Conservation (phyloP, 2,888 invertebrate species). For the Agrochola lota region DNA sequence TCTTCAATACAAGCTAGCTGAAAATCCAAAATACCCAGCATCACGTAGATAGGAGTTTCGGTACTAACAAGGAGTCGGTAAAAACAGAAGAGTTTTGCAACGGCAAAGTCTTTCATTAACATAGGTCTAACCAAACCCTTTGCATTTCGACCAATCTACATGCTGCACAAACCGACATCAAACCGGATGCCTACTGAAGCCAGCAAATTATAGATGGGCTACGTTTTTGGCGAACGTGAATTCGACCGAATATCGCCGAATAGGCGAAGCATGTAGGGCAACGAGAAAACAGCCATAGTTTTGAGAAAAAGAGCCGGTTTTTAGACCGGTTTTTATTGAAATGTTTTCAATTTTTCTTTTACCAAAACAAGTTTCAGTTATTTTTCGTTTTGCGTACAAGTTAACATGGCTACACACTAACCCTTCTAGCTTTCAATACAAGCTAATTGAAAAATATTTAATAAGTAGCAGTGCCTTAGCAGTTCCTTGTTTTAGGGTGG, state of each 20-base stretch:
- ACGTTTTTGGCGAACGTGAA: slow-evolving; percentile 24
- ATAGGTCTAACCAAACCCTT: slow-evolving; percentile 30
- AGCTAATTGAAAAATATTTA: not conserved
- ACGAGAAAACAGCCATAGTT: not conserved
- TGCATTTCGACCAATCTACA: slow-evolving; percentile 14
- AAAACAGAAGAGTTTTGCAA: not conserved
- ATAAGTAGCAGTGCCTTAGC: too few relatives aligned
- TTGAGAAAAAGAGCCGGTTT: too few relatives aligned
- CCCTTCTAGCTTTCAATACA: not conserved
- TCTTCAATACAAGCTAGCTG: not conserved
- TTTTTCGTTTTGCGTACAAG: not conserved
- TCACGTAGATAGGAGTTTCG: not conserved
- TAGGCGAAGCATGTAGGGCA: not conserved
- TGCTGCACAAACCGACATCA: not conserved
- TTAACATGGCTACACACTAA: not conserved
- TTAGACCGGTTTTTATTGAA: not conserved
- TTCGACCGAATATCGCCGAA: not conserved
- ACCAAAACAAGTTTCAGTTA: not conserved
- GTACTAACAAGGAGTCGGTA: not conserved
- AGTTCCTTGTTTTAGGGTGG: too few relatives aligned
- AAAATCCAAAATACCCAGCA: too few relatives aligned
- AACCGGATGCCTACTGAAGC: not conserved
- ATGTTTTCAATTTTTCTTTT: not conserved
- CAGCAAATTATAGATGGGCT: slow-evolving; percentile 24
- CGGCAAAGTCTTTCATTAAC: slow-evolving; percentile 18